These are phyloP conservation scores for Brachyhypopomus gauderio DNA, from an alignment of 2,113 vertebrate genomes.

Conservation along the genomic window DNA sequence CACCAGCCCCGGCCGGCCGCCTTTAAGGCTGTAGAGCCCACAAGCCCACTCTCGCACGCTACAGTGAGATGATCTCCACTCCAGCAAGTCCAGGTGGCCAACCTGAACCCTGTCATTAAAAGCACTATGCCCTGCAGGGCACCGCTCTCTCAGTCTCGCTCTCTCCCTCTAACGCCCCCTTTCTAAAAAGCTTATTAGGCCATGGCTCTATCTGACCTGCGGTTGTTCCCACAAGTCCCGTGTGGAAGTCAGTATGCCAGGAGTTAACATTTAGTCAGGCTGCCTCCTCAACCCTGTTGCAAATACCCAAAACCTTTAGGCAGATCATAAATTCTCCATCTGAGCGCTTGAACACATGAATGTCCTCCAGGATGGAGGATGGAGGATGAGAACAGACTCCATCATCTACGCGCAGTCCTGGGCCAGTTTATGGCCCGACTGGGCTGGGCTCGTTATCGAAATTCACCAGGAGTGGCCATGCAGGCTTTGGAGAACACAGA, in stretches of 20 bases:
- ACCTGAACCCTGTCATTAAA: neutral
- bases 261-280: neutral
- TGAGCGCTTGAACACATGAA: constrained; percentile 19
- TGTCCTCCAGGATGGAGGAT: constrained; percentile 3
- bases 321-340: constrained; percentile 19
- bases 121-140: neutral
- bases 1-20: neutral
- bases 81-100: constrained; percentile 15
- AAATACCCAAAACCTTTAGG: constrained; percentile 47
- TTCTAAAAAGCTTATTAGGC: neutral
- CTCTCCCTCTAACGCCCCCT: neutral
- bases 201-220: neutral
- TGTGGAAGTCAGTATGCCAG: neutral
- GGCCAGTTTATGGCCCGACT: constrained; percentile 7
- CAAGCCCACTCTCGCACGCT: neutral
- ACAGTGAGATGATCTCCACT: neutral
- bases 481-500: neutral
- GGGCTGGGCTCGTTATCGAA: constrained; percentile 13
- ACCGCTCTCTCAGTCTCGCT: neutral
- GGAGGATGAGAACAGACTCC: neutral
- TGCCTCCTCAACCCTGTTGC: constrained; percentile 21
- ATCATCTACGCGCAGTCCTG: constrained; percentile 15
- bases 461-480: neutral
- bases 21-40: neutral
- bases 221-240: constrained; percentile 32